These are phyloP conservation scores for Alosa sapidissima DNA, from an alignment of 2,797 vertebrate genomes.

Conservation along the genomic window DNA sequence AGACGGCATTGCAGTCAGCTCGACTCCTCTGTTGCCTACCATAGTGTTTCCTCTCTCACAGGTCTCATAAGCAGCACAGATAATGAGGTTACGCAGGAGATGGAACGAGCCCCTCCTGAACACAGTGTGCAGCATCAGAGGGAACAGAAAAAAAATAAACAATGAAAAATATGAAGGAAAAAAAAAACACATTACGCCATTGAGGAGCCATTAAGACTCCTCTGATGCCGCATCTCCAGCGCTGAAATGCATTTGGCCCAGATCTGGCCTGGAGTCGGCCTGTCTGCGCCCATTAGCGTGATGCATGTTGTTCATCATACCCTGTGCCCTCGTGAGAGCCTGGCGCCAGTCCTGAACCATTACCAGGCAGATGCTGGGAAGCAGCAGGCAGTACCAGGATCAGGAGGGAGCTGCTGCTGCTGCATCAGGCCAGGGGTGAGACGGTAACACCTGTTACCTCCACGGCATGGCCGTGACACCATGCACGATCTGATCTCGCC, in stretches of 20 bases:
- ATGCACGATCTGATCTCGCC: background rate
- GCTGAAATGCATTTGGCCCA: too few species aligned
- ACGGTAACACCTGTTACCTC: background rate
- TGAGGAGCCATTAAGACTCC: background rate
- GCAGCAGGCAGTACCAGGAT: background rate
- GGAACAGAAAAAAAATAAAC: background rate
- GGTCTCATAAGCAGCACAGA: background rate
- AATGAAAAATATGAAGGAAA: too few species aligned
- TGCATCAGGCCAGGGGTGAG: too few species aligned
- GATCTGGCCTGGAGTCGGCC: background rate
- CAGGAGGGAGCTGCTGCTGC: too few species aligned
- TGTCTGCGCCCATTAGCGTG: background rate
- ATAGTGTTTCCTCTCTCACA: background rate
- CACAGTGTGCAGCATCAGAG: background rate
- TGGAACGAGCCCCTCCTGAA: background rate
- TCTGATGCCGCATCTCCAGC: too few species aligned
- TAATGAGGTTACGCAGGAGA: background rate
- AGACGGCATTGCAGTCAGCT: background rate
- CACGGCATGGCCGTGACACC: background rate
- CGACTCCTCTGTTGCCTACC: too few species aligned
- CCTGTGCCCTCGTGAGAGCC: background rate
- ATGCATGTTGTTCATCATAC: background rate
- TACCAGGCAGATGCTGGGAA: constrained; percentile 41
- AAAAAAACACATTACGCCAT: background rate
- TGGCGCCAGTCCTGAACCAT: constrained; percentile 46